Evolutionary conservation across 2,888 invertebrate genomes (phyloP), one percentile per base, ranked within the genome.

Genomic region (Sarcophaga subvicina): DNA sequence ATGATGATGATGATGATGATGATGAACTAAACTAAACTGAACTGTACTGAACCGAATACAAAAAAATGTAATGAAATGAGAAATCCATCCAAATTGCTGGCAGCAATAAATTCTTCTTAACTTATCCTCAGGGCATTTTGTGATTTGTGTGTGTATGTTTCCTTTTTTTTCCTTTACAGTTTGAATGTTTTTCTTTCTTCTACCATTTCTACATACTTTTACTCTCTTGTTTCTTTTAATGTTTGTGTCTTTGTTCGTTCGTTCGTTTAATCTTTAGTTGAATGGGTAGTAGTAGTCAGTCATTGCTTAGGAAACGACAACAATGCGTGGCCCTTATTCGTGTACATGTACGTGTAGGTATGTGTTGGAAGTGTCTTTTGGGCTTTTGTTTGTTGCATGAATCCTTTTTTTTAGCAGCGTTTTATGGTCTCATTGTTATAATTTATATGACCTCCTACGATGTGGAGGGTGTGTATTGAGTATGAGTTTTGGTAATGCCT

Each of bases 51-150:
- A 20, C 11, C 17, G 81, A 82, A 84, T 82, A 79, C 85, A 87
- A 87, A 71, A 82, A 88, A 85, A 83, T 89, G 89, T 90, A 91
- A 76, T 84, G 84, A 84, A 84, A 87, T 84, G 84, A 84, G 84
- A 87, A 54, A 90, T 90, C 90, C 91, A 91, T 91, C 89, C 90
- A 90, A 90, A 91, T 88, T 88, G 89, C 93, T 89, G 76, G 66
- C 80, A 90, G 93, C 91, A 78, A 83, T 90, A 91, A 91, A 91
- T 93, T 93, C 92, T 92, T 92, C 37, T 10, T 91, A 91, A 93
- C 91, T 90, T 92, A 83, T 89, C 93, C 91, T 88, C 54, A 88
- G 91, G 93, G 88, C 90, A 91, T 90, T 91, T 91, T 92, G 91
- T 92, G 93, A 93, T 93, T 93, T 90, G 90, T 91, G 89, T 91